phyloP scores from a whole-genome alignment of 2,797 vertebrate species.

The Enteromius fasciolatus region DNA sequence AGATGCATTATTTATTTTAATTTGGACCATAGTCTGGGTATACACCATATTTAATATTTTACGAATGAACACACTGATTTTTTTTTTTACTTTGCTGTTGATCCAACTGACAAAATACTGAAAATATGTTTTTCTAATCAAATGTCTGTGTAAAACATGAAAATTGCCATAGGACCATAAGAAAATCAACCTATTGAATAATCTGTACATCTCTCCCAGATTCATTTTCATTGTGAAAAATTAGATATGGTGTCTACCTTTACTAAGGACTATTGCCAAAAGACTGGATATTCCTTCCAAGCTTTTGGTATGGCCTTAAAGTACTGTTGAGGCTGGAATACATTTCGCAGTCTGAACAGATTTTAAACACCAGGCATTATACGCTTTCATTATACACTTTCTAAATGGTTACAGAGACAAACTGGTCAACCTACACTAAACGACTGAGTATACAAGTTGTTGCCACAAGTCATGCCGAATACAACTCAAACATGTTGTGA shows the following conservation, averaged over 20 bases:
- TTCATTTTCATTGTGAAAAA: slow-evolving; percentile 13
- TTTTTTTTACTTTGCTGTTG: background rate
- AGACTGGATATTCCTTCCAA: background rate
- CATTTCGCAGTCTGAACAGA: slow-evolving; percentile 1
- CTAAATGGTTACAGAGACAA: slow-evolving; percentile 7
- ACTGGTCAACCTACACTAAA: background rate
- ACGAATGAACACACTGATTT: background rate
- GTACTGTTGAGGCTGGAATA: background rate
- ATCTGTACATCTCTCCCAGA: background rate
- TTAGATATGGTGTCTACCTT: background rate
- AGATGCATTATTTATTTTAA: background rate
- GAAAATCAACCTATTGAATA: background rate
- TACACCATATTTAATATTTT: slow-evolving; percentile 13
- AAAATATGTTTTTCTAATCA: background rate
- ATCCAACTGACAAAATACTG: background rate
- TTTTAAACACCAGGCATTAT: background rate
- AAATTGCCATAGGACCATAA: background rate
- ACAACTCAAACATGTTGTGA: background rate
- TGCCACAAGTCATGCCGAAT: background rate
- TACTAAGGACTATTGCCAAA: background rate
- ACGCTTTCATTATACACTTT: background rate
- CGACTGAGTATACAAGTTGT: background rate
- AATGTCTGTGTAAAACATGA: background rate
- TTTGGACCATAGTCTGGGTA: background rate
- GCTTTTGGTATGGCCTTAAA: background rate